A percentile compares a stretch with the other conserved stretches of the same genome.
These are phyloP conservation scores for Gastrophryne carolinensis DNA, from an alignment of 2,797 vertebrate species.

Conservation along the genomic window DNA sequence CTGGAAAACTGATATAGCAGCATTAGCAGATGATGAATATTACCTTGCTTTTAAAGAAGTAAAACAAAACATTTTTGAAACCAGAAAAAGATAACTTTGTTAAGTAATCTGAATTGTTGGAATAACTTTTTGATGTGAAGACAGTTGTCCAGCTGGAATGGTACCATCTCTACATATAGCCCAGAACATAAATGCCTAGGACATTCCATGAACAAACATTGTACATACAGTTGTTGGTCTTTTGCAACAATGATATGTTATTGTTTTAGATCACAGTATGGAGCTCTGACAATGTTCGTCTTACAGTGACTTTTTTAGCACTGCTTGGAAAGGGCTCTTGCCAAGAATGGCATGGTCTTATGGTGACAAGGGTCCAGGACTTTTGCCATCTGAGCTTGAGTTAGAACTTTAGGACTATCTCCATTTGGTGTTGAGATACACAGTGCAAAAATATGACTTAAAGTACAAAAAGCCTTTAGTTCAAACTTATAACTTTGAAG, in stretches of 20 bases:
- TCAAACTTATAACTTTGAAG: constrained; percentile 58
- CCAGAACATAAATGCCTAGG: constrained; percentile 5
- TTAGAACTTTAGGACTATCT: background rate
- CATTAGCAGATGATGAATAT: background rate
- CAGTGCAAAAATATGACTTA: constrained; percentile 37
- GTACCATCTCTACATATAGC: background rate
- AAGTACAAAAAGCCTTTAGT: constrained; percentile 43
- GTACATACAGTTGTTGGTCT: constrained; percentile 40
- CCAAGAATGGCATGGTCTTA: background rate
- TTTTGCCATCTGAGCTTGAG: background rate
- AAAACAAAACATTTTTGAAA: background rate
- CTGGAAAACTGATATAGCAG: background rate
- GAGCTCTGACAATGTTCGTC: background rate
- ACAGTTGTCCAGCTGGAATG: background rate
- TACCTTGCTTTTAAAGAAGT: background rate
- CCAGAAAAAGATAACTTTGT: background rate
- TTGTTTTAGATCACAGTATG: constrained; percentile 32
- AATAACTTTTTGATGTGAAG: background rate
- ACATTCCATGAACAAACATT: constrained; percentile 27
- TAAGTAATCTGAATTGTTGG: background rate
- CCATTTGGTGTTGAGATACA: constrained; percentile 11
- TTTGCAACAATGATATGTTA: constrained; percentile 12
- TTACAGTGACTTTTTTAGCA: background rate
- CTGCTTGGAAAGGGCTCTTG: background rate
- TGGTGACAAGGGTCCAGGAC: background rate